Evolutionary conservation across 2,797 vertebrate genomes (phyloP).

Genomic region (Liasis olivaceus): DNA sequence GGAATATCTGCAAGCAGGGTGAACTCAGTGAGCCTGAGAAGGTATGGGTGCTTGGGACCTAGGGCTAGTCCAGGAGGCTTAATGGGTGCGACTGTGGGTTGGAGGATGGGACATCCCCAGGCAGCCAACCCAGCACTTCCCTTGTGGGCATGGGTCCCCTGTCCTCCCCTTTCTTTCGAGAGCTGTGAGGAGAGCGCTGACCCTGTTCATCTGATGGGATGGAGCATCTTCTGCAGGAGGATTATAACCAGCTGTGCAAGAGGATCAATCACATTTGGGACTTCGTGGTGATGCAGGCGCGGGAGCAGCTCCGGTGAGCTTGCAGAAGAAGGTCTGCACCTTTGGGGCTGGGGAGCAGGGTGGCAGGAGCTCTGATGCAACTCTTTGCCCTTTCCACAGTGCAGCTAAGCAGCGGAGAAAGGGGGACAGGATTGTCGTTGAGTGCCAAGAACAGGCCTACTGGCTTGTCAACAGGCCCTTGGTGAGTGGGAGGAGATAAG

Average conservation of each 20-base stretch:
- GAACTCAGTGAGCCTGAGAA: slow-evolving; percentile 89
- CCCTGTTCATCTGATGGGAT: accelerated
- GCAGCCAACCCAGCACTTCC: too few species aligned
- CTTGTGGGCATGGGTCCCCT: not conserved
- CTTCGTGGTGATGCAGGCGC: slow-evolving; percentile 94
- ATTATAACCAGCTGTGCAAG: slow-evolving; percentile 88
- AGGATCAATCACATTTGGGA: slow-evolving; percentile 94
- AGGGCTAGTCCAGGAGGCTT: not conserved
- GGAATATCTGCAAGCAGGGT: slow-evolving; percentile 91
- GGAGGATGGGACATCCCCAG: not conserved
- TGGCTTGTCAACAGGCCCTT: slow-evolving; percentile 93
- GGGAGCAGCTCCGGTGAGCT: slow-evolving; percentile 92
- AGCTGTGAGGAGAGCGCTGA: not conserved
- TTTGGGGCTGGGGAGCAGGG: not conserved
- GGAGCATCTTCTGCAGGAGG: slow-evolving; percentile 74
- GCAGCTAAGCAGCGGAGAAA: slow-evolving; percentile 91
- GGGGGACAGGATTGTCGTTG: slow-evolving; percentile 90
- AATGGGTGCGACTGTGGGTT: not conserved
- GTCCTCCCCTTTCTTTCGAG: not conserved
- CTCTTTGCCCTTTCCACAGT: slow-evolving; percentile 69
- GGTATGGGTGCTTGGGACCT: slow-evolving; percentile 68
- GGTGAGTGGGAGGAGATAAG: slow-evolving; percentile 71
- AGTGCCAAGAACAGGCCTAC: slow-evolving; percentile 92
- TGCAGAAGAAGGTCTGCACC: not conserved
- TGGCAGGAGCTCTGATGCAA: accelerated